Base-by-base conservation (phyloP, 2,888 invertebrate genomes). In the Lysandra bellargus region DNA sequence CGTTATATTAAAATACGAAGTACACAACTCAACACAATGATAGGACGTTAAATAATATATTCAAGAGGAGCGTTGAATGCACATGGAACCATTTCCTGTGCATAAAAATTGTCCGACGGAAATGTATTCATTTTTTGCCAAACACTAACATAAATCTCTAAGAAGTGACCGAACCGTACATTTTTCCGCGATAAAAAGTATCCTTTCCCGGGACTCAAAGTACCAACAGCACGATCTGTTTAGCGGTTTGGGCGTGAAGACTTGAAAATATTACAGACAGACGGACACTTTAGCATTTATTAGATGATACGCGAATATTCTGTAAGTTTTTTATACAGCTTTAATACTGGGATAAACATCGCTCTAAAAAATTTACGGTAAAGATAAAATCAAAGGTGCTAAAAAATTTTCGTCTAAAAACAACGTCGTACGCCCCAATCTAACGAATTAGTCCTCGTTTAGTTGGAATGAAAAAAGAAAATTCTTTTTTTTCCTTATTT, bases 51-150 rank as follows among this genome's bases (percentile, higher is more conserved):
- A 49, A 23, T 12, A 49, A 23, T 12, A 49, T 75, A 49, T 75
- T 49, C 30, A 75, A 49, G 53, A 53, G 75, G 14, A 23, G 30
- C 49, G 57, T 57, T 57, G 57, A 57, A 57, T 17, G 75, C 53
- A 9, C 44, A 30, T 30, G 30, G 14, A 44, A 49, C 53, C 75
- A 75, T 30, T 53, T 75, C 75, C 75, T 49, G 23, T 14, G 75
- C 30, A 23, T 23, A 30, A 53, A 75, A 75, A 49, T 75, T 75
- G 75, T 74, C 40, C n/a, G n/a, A n/a, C 44, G 74, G n/a, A 17
- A n/a, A 44, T 37, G 7, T 44, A 7, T 1, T 74, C 17, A 40
- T 74, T 44, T 44, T 74, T 44, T 7, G 44, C 23, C 40, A 40
- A 74, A 74, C 74, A 74, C 23, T 1, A 12, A 74, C 12, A 9